Evolutionary conservation across 1,140 invertebrate species (phyloP).

Genomic region (Heliconius nattereri): DNA sequence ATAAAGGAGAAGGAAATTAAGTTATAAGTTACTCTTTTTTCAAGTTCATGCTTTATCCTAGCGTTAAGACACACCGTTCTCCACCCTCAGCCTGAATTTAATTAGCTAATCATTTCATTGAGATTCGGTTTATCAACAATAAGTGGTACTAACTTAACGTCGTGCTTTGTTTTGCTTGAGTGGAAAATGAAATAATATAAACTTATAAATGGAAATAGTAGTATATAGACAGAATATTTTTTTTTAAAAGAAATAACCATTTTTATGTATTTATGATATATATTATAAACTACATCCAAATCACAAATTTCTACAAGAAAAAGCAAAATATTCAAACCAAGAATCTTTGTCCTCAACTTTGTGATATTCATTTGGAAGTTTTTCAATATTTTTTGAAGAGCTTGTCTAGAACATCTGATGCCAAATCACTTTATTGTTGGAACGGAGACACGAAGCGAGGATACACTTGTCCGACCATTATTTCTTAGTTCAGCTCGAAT

Average conservation of each 20-base stretch:
- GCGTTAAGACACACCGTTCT: no score
- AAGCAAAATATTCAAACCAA: constrained; percentile 4
- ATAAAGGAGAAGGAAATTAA: no score
- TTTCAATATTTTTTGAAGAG: constrained; percentile 13
- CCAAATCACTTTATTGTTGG: constrained; percentile 3
- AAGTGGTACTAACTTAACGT: no score
- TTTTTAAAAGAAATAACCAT: not conserved
- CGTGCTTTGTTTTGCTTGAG: no score
- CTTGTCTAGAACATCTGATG: constrained; percentile 12
- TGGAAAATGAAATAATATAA: no score
- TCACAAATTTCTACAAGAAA: not conserved
- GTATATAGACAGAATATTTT: no score
- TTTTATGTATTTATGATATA: not conserved
- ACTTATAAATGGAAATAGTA: no score
- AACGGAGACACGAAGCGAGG: not conserved
- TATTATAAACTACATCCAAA: not conserved
- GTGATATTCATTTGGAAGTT: constrained; percentile 12
- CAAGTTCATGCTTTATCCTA: no score
- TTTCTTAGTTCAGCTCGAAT: not conserved
- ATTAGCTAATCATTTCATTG: no score
- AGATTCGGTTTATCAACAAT: no score
- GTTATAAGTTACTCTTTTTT: no score
- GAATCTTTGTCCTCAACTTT: constrained; percentile 1
- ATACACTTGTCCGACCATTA: constrained; percentile 6
- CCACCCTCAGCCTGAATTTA: no score